Conservation (phyloP, 1,140 invertebrate genomes). For the Pantala flavescens region DNA sequence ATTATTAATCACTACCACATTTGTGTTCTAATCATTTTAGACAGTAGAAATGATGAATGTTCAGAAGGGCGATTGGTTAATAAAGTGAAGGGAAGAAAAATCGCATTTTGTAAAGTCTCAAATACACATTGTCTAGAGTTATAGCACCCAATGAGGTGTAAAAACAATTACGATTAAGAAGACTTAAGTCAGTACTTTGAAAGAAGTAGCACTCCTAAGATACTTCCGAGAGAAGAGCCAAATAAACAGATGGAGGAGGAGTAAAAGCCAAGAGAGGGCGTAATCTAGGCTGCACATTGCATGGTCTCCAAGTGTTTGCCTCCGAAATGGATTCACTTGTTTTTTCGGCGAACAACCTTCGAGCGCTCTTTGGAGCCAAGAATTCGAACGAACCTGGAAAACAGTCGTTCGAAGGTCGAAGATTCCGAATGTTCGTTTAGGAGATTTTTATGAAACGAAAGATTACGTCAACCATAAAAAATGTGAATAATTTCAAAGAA, state of each 20-base stretch:
- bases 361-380: neutral
- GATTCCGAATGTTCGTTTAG: neutral
- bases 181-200: neutral
- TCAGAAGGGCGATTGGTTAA: too few species aligned
- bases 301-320: neutral
- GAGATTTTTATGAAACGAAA: neutral
- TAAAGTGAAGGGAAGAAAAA: too few species aligned
- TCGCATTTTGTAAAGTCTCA: too few species aligned
- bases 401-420: neutral
- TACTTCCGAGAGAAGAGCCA: neutral
- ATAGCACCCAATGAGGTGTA: neutral
- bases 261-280: neutral
- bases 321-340: constrained; percentile 5
- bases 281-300: neutral
- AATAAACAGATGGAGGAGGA: neutral
- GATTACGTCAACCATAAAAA: too few species aligned
- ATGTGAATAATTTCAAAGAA: too few species aligned
- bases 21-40: too few species aligned
- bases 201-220: neutral
- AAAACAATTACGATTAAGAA: neutral
- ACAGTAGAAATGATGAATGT: too few species aligned
- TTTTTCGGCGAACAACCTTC: constrained; percentile 5
- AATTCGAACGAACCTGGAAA: neutral
- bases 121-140: too few species aligned
- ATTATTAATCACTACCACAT: too few species aligned